Percentiles rank a stretch among this genome's conserved stretches.
Evolutionary conservation across 2,113 vertebrate genomes (phyloP).

Genomic region (Cyprinodon brontotheroides): DNA sequence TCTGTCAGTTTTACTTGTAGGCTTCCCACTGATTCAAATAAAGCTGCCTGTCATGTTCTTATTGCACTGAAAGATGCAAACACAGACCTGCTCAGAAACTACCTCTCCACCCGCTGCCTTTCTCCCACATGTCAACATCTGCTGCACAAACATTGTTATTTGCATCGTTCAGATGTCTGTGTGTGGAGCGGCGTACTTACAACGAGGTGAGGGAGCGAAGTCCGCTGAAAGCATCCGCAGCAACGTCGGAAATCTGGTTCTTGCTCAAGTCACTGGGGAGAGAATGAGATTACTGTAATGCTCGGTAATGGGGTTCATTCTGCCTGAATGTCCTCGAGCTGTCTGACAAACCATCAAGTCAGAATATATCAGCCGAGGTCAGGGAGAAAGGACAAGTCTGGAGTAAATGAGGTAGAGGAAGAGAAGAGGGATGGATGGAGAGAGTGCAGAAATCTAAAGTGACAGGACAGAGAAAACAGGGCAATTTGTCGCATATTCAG

Average conservation of each 20-base stretch:
- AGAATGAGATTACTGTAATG: constrained; percentile 39
- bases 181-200: constrained; percentile 83
- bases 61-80: constrained; percentile 47
- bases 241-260: constrained; percentile 98
- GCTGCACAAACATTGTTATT: no score
- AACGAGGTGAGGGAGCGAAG: constrained; percentile 95
- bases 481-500: constrained; percentile 45
- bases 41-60: constrained; percentile 76
- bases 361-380: constrained; percentile 64
- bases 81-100: constrained; percentile 16
- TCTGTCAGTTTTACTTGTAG: constrained; percentile 67
- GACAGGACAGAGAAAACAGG: constrained; percentile 7
- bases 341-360: constrained; percentile 58
- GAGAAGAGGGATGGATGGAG: constrained; percentile 16
- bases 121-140: constrained; percentile 39
- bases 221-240: constrained; percentile 93
- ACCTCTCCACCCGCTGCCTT: not conserved
- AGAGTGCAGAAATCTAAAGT: not conserved
- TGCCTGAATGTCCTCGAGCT: constrained; percentile 54
- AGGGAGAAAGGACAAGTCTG: constrained; percentile 39
- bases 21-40: constrained; percentile 71
- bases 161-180: constrained; percentile 8
- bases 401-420: constrained; percentile 37
- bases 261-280: constrained; percentile 96
- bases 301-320: constrained; percentile 52